Percentiles rank a stretch among this genome's conserved stretches.
Conservation (phyloP, 2,888 invertebrate genomes). For the Lomographa bimaculata region DNA sequence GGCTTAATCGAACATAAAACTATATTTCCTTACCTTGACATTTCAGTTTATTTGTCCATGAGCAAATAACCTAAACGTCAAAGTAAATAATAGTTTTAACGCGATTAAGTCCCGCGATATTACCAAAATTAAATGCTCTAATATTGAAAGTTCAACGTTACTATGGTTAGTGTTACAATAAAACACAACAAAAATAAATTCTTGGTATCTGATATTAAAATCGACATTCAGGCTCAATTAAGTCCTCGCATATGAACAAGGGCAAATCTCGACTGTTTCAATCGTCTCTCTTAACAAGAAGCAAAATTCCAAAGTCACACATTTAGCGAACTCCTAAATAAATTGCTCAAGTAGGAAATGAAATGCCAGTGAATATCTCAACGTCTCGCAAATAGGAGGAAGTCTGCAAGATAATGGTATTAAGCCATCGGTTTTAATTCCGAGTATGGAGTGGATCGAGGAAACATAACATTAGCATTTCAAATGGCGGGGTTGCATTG, state of each 20-base stretch:
- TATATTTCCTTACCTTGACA: too few relatives aligned
- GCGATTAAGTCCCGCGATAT: too few relatives aligned
- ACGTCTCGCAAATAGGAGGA: slow-evolving; percentile 33
- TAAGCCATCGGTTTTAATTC: slow-evolving; percentile 52
- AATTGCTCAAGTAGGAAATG: slow-evolving; percentile 36
- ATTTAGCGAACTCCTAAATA: slow-evolving; percentile 27
- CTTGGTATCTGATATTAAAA: slow-evolving; percentile 2
- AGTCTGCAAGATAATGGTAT: slow-evolving; percentile 42
- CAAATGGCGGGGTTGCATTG: slow-evolving; percentile 37
- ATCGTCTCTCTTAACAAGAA: slow-evolving; percentile 24
- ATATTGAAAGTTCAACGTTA: too few relatives aligned
- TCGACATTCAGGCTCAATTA: slow-evolving; percentile 10
- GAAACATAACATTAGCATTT: slow-evolving; percentile 56
- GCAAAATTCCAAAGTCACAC: slow-evolving; percentile 30
- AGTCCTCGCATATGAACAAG: slow-evolving; percentile 11
- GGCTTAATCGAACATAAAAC: too few relatives aligned
- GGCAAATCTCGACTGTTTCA: slow-evolving; percentile 21
- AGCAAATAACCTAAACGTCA: too few relatives aligned
- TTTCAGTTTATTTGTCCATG: too few relatives aligned
- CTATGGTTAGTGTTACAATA: too few relatives aligned
- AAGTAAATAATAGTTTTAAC: too few relatives aligned
- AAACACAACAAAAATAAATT: too few relatives aligned
- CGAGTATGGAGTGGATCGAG: slow-evolving; percentile 44
- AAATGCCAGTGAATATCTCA: slow-evolving; percentile 35
- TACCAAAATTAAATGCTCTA: too few relatives aligned